Percentiles rank a stretch among this genome's conserved stretches.
phyloP scores from a whole-genome alignment of 2,797 vertebrate species.

The Numenius phaeopus region DNA sequence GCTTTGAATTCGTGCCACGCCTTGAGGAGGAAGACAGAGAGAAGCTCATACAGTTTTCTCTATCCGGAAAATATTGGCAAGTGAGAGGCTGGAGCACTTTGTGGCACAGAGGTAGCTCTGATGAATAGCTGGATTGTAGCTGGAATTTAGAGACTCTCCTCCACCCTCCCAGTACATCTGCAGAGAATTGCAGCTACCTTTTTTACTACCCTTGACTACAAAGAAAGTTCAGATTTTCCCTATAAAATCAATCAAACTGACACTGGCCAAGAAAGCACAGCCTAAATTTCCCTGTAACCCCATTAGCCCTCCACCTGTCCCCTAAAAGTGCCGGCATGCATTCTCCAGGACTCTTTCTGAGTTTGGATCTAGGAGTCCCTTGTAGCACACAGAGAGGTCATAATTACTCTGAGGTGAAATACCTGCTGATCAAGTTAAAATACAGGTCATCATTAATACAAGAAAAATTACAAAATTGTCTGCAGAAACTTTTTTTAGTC shows the following conservation, averaged over 20 bases:
- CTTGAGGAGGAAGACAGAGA: background rate
- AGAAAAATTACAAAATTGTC: background rate
- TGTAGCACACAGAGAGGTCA: background rate
- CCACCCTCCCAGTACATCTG: background rate
- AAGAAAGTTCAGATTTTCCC: background rate
- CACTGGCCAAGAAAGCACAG: background rate
- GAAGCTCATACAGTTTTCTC: background rate
- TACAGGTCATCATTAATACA: background rate
- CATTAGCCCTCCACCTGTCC: background rate
- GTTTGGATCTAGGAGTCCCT: background rate
- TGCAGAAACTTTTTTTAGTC: background rate
- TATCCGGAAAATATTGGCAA: background rate
- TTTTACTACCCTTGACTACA: background rate
- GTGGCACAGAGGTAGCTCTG: background rate
- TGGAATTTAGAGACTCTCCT: background rate
- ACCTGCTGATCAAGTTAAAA: conserved; percentile 4
- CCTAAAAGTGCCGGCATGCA: background rate
- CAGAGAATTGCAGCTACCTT: background rate
- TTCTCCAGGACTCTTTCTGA: background rate
- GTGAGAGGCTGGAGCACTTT: background rate
- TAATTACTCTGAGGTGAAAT: background rate
- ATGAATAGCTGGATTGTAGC: background rate
- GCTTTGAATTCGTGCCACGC: background rate
- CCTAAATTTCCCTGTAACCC: background rate
- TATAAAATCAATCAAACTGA: background rate